Percentiles rank a stretch among this genome's conserved stretches.
Conservation (phyloP, 1,140 invertebrate genomes). For the Diabrotica virgifera region DNA sequence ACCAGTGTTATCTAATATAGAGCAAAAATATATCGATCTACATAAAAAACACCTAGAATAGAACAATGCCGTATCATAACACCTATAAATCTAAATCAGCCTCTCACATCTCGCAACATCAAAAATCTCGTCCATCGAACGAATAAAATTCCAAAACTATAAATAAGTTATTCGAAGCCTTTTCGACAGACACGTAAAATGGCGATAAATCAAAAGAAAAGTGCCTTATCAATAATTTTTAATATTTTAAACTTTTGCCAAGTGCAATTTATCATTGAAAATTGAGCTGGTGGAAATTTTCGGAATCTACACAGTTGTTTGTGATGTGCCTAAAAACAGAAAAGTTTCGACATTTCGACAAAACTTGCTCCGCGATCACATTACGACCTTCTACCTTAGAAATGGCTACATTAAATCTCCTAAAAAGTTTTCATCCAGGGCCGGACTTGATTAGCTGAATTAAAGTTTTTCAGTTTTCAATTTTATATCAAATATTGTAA, state of each 20-base stretch:
- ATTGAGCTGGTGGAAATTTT: slow-evolving; percentile 6
- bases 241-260: slow-evolving; percentile 16
- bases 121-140: neutral
- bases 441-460: neutral
- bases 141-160: neutral
- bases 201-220: slow-evolving; percentile 8
- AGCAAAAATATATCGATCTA: neutral
- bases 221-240: slow-evolving; percentile 20
- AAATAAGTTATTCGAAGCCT: slow-evolving; percentile 3
- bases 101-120: neutral
- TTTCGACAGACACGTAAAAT: slow-evolving; percentile 13
- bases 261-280: slow-evolving; percentile 16
- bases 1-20: too few species aligned
- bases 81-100: neutral
- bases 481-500: too few species aligned
- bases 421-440: neutral
- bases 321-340: slow-evolving; percentile 7
- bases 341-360: slow-evolving; percentile 8
- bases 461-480: too few species aligned
- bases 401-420: slow-evolving; percentile 10
- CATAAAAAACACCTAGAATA: neutral
- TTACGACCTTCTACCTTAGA: slow-evolving; percentile 8
- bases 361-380: slow-evolving; percentile 7
- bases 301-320: slow-evolving; percentile 8
- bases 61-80: neutral